Evolutionary conservation across 1,140 invertebrate species (phyloP).

Genomic region (Apocrypta bakeri): DNA sequence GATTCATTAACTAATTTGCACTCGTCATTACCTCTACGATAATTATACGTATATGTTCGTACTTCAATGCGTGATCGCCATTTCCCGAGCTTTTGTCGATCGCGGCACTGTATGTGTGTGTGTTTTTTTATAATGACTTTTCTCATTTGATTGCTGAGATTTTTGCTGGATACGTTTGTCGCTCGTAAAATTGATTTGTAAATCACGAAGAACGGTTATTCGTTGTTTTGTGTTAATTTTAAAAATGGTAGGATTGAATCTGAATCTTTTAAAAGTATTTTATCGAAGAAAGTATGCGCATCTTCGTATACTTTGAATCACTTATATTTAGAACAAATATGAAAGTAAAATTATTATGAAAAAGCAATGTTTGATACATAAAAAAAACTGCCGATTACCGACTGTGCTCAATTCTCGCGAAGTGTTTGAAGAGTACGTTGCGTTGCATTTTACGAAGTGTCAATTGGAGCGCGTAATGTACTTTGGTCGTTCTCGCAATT

Average conservation of each 20-base stretch:
- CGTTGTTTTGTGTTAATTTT: no score
- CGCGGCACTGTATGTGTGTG: not conserved
- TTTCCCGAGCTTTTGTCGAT: not conserved
- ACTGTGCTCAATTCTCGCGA: not conserved
- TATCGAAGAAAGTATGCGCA: not conserved
- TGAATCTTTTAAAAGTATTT: no score
- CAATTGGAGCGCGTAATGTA: not conserved
- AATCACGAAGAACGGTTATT: no score
- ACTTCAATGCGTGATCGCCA: not conserved
- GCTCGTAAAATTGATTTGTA: not conserved
- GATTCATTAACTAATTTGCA: not conserved
- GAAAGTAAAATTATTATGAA: not conserved
- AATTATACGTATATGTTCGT: not conserved
- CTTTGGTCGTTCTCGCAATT: not conserved
- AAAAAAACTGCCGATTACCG: not conserved
- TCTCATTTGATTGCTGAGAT: not conserved
- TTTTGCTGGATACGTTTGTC: not conserved
- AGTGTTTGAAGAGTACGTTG: not conserved
- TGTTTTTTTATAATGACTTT: not conserved
- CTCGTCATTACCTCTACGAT: not conserved
- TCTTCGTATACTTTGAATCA: not conserved
- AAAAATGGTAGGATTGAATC: no score
- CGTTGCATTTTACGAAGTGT: not conserved
- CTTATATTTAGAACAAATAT: not conserved
- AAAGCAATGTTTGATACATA: not conserved